Conservation (phyloP, 2,113 vertebrate genomes). For the Dasypus novemcinctus region DNA sequence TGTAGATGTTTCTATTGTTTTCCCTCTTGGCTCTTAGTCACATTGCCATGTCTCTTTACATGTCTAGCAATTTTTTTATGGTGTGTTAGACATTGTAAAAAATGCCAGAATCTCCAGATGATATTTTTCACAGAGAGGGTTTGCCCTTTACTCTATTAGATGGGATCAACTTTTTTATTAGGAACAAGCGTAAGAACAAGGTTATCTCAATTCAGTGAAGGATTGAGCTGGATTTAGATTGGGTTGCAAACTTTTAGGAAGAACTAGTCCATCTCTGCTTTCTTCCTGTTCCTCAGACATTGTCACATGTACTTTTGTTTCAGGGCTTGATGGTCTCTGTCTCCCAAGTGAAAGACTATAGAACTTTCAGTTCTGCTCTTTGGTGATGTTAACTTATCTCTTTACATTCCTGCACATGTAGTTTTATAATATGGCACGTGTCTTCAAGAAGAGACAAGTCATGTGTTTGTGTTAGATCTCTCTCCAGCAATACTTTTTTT, state of each 20-base stretch:
- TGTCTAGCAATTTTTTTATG: too few relatives aligned
- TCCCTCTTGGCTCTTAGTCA: too few relatives aligned
- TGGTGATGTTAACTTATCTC: background rate
- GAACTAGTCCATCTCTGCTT: background rate
- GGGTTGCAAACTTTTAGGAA: constrained; percentile 8
- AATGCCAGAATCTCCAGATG: background rate
- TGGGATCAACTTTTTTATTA: background rate
- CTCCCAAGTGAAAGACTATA: background rate
- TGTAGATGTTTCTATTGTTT: too few relatives aligned
- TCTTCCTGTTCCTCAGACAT: background rate
- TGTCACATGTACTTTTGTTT: background rate
- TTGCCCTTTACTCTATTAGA: background rate
- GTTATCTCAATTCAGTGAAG: background rate
- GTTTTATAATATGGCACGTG: background rate
- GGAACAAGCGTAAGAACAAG: background rate
- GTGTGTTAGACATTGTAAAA: too few relatives aligned
- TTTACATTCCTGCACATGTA: background rate
- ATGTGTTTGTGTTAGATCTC: background rate
- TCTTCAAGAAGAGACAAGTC: background rate
- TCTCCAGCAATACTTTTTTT: background rate
- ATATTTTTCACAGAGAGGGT: background rate
- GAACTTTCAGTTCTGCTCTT: constrained; percentile 12
- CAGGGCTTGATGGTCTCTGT: background rate
- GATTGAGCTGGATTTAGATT: background rate
- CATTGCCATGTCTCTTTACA: too few relatives aligned